Conservation (phyloP, 1,140 invertebrate species). For the Bemisia tabaci region DNA sequence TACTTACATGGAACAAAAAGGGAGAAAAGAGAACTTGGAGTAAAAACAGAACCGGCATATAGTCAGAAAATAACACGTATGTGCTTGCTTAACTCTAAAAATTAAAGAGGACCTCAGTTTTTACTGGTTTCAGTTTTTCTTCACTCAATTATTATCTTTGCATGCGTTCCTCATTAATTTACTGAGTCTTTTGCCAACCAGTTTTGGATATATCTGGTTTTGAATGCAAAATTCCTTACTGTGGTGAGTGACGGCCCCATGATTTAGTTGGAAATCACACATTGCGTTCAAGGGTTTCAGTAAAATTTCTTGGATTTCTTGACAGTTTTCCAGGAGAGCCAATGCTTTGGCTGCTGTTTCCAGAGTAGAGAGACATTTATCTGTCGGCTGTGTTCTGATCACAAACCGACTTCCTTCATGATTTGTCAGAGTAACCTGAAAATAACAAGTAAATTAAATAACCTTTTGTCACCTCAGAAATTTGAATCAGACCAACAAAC, state of each 20-base stretch:
- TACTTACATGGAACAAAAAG: no score
- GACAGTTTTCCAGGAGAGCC: slow-evolving; percentile 55
- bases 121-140: no score
- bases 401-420: slow-evolving; percentile 68
- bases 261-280: slow-evolving; percentile 70
- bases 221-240: slow-evolving; percentile 81
- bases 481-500: no score
- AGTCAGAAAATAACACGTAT: no score
- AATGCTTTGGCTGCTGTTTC: slow-evolving; percentile 77
- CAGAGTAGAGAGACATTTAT: slow-evolving; percentile 78
- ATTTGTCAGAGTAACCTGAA: slow-evolving; percentile 56
- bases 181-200: slow-evolving; percentile 56
- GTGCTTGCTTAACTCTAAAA: no score
- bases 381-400: slow-evolving; percentile 83
- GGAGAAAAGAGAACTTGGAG: no score
- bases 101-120: no score
- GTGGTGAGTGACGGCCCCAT: slow-evolving; percentile 83
- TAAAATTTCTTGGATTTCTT: slow-evolving; percentile 48
- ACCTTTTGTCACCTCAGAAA: no score
- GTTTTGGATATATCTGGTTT: slow-evolving; percentile 69
- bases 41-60: no score
- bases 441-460: slow-evolving; percentile 6
- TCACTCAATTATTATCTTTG: neutral
- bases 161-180: neutral
- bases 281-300: slow-evolving; percentile 64